Conservation (phyloP, 1,140 invertebrate species). For the Drosophila hydei region DNA sequence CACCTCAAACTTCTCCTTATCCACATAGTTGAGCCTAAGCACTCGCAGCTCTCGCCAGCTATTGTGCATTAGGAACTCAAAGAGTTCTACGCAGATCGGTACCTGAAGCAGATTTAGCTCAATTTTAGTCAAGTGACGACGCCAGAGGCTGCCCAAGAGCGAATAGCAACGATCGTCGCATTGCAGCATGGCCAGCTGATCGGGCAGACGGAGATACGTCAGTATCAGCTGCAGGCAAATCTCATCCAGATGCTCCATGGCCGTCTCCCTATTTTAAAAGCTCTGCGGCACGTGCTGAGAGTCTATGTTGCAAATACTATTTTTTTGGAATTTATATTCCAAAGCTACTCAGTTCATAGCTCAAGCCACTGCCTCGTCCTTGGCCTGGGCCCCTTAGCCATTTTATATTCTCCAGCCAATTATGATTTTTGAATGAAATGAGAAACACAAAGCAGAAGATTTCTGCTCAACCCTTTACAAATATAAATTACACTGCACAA, state of each 20-base stretch:
- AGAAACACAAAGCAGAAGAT: too few species aligned
- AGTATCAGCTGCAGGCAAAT: conserved; percentile 58
- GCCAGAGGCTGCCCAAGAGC: conserved; percentile 63
- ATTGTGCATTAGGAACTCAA: conserved; percentile 39
- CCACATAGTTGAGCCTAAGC: conserved; percentile 43
- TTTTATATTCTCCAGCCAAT: not conserved
- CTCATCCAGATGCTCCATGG: conserved; percentile 65
- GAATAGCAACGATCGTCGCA: conserved; percentile 35
- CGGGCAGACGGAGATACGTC: conserved; percentile 37
- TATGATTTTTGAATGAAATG: too few species aligned
- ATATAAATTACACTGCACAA: too few species aligned
- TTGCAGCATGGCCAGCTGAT: conserved; percentile 63
- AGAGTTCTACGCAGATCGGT: conserved; percentile 32
- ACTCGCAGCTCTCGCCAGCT: conserved; percentile 8
- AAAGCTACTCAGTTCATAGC: conserved; percentile 32
- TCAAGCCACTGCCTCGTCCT: too few species aligned
- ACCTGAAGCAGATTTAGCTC: conserved; percentile 55
- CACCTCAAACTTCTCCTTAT: conserved; percentile 44
- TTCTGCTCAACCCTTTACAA: too few species aligned
- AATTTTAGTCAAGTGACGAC: conserved; percentile 41
- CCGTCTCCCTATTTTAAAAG: not conserved
- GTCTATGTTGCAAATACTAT: conserved; percentile 24
- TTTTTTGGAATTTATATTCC: conserved; percentile 8
- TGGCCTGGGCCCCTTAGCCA: not conserved
- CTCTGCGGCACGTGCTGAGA: not conserved